phyloP scores from a whole-genome alignment of 2,113 vertebrate species.

The Anoura caudifer region DNA sequence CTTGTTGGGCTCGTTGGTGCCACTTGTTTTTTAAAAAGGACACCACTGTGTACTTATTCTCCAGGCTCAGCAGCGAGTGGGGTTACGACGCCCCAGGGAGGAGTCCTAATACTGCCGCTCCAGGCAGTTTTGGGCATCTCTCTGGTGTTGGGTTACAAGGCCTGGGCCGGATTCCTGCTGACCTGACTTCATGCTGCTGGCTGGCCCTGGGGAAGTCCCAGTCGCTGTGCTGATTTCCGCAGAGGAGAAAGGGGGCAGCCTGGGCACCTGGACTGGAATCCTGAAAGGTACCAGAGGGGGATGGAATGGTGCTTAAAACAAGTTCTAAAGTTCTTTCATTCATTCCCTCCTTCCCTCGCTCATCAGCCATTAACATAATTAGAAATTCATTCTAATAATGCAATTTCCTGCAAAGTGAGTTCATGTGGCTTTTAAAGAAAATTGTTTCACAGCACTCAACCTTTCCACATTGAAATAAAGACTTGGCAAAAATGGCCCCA shows the following conservation, averaged over 20 bases:
- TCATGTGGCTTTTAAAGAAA: not conserved
- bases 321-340: not conserved
- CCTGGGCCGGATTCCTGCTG: not conserved
- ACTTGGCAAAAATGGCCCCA: not conserved
- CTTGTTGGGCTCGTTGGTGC: not conserved
- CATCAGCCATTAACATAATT: not conserved
- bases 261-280: not conserved
- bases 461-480: not conserved
- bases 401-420: not conserved
- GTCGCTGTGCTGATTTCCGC: not conserved
- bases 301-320: not conserved
- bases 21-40: constrained; percentile 49
- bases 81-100: not conserved
- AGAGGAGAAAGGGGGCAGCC: not conserved
- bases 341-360: not conserved
- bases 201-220: not conserved
- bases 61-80: constrained; percentile 34
- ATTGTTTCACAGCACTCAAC: not conserved
- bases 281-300: not conserved
- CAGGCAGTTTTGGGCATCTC: not conserved
- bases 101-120: not conserved
- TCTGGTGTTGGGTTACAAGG: not conserved
- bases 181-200: not conserved
- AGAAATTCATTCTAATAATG: not conserved
- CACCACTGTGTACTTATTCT: not conserved